phyloP scores from a whole-genome alignment of 2,888 invertebrate species.

The Oeneis ivallda region DNA sequence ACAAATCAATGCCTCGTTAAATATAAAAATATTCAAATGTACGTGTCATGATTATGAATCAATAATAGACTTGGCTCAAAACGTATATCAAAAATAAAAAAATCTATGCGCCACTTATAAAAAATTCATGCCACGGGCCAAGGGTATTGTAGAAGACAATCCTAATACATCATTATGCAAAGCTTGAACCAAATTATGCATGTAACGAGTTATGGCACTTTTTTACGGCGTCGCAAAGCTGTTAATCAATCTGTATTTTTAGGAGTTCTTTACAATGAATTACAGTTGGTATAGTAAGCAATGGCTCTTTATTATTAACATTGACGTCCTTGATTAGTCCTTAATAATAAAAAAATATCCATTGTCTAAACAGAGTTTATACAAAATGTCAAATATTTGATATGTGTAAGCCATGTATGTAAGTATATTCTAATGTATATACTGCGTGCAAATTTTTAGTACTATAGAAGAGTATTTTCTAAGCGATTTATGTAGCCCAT shows the following conservation, averaged over 20 bases:
- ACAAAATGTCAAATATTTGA: no score
- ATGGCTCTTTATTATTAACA: neutral
- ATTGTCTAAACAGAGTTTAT: no score
- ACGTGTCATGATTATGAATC: constrained; percentile 39
- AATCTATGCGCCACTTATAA: constrained; percentile 20
- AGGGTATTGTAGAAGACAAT: constrained; percentile 34
- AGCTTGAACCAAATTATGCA: constrained; percentile 32
- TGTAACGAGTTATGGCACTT: constrained; percentile 31
- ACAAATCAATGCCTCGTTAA: constrained; percentile 36
- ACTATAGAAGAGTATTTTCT: no score
- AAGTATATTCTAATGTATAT: no score
- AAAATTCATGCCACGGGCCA: constrained; percentile 31
- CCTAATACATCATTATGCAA: constrained; percentile 34
- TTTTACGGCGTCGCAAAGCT: constrained; percentile 26
- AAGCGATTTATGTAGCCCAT: no score
- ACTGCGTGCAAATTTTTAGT: no score
- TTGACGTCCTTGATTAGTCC: no score
- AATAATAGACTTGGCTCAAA: constrained; percentile 25
- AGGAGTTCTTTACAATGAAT: neutral
- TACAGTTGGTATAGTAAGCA: no score
- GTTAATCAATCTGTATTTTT: constrained; percentile 32
- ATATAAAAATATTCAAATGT: constrained; percentile 28
- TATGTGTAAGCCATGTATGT: no score
- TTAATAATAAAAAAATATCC: no score
- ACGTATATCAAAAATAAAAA: constrained; percentile 12